Base-by-base conservation (phyloP, 2,888 invertebrate species). In the Prenolepis imparis region DNA sequence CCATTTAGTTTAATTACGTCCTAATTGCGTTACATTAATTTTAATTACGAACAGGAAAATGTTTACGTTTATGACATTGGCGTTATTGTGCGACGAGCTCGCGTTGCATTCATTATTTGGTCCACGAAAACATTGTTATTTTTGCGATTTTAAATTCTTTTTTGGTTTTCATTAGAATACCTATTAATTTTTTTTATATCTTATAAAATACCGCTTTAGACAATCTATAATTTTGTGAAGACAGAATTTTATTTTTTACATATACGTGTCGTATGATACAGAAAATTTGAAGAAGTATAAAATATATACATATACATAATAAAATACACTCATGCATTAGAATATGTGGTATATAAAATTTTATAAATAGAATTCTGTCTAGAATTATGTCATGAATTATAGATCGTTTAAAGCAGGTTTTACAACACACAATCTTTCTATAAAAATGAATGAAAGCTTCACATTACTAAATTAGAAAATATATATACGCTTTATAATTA, bases 21-120 rank as follows among this genome's bases (percentile, higher is more conserved):
- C 77, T 89, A 86, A 90, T 86, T 88, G 82, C 89, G 77, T 81
- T 73, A 82, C 83, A 88, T 86, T 90, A 88, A 90, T 89, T 89
- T 89, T 89, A 88, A 89, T 88, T 86, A 85, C 63, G 61, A 83
- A 66, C 74, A 67, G 81, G 83, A 61, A 81, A 90, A 84, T 68
- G 78, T 63, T 72, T 59, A 68, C 61, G 82, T 66, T 86, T 80
- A 81, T 73, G 73, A 77, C 24, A 59, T 74, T 74, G 52, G 66
- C 61, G 64, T 41, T 39, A 39, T 67, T 64, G 83, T 63, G 48
- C 72, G 41, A 68, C 64, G 68, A 84, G 70, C 77, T 82, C 81
- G 28, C 72, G 80, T 39, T 32, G 75, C 72, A 72, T 84, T 72
- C 44, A 70, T 82, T 88, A 77, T 70, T 80, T 74, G 57, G 8